Evolutionary conservation across 2,797 vertebrate species (phyloP), one percentile per base, ranked within the genome.

Genomic region (Oreochromis mossambicus): DNA sequence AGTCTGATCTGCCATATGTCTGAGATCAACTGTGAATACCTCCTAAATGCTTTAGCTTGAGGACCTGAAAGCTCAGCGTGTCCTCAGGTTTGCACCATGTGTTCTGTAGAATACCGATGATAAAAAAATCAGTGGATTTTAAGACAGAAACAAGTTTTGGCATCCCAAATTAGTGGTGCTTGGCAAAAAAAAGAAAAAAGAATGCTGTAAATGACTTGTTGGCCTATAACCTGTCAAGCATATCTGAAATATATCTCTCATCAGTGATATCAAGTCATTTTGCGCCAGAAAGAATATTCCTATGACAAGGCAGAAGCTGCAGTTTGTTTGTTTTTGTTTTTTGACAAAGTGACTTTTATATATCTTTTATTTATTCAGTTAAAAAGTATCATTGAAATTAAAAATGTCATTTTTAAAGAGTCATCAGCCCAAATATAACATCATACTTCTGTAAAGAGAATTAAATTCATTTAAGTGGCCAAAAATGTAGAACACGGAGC

Each of bases 1-100:
- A 86, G 43, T 84, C 56, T 61, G 50, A 79, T 9, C 58, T 21
- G 24, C 84, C 90, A 91, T 76, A 82, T 91, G 82, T 80, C 13
- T 84, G 41, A 77, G 77, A 89, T 89, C 79, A 89, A 80, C 73
- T 77, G 29, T 51, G 13, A 63, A 86, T 83, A 46, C 56, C 51
- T 21, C 48, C 73, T 54, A 48, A 85, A 88, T 70, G 66, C 36
- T 78, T 52, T 58, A 14, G 63, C 56, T 80, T 8, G 13, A 43
- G 63, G 51, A 84, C 86, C 78, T 78, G 50, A 83, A 89, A 85
- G 81, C 38, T 50, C 26, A 34, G n/a, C 3, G 21, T 32, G 63
- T 80, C 54, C 76, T 5, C 46, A 10, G 66, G 83, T 7, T 29
- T 8, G 36, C 13, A 11, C 54, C 84, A 85, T 85, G 70, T 84